phyloP scores from a whole-genome alignment of 1,140 invertebrate genomes.

The Drosophila repleta region DNA sequence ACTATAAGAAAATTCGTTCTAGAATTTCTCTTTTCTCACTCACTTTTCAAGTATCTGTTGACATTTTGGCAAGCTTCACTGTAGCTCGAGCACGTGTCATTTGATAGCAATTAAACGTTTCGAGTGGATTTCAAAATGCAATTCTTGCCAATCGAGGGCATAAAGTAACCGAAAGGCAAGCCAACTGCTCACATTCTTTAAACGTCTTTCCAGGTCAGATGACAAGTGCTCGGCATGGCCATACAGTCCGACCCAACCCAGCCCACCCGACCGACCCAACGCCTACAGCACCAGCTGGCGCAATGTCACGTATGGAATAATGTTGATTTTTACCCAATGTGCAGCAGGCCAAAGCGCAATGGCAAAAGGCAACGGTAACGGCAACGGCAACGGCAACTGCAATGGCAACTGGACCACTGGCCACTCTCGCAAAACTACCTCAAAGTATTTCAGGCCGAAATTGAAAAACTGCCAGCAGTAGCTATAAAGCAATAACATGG shows the following conservation, averaged over 20 bases:
- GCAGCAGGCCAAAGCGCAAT: constrained; percentile 8
- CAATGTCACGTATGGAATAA: constrained; percentile 46
- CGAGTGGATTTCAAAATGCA: constrained; percentile 26
- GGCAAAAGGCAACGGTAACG: not conserved
- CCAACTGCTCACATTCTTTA: constrained; percentile 5
- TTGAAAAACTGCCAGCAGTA: constrained; percentile 32
- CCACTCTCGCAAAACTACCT: constrained; percentile 2
- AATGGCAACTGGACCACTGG: not conserved
- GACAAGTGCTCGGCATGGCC: constrained; percentile 17
- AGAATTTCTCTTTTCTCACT: too few species aligned
- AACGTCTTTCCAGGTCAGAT: constrained; percentile 22
- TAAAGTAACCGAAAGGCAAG: not conserved
- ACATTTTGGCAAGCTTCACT: not conserved
- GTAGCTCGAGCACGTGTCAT: constrained; percentile 1
- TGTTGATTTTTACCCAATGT: constrained; percentile 41
- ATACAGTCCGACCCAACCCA: not conserved
- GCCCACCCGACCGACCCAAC: not conserved
- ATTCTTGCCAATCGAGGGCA: constrained; percentile 32
- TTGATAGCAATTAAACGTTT: constrained; percentile 40
- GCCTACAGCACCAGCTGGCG: constrained; percentile 14
- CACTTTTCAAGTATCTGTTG: not conserved
- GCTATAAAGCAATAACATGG: constrained; percentile 33
- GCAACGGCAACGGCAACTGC: not conserved
- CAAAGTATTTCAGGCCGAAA: constrained; percentile 32
- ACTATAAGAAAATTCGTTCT: too few species aligned